Conservation (phyloP, 2,797 vertebrate genomes). For the Acanthurus leucopareius region DNA sequence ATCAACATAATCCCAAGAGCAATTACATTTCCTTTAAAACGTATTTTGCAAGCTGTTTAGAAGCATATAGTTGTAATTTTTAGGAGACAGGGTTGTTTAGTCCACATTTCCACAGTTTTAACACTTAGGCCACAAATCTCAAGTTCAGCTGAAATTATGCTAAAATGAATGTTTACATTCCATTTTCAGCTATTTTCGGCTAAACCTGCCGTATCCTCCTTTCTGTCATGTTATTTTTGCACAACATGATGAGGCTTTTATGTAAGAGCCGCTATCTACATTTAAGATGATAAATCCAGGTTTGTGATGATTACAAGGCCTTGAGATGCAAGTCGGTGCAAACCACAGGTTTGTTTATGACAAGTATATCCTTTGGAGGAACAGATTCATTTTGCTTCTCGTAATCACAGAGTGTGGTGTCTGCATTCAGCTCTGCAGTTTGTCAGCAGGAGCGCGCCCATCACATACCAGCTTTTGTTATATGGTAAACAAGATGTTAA, state of each 20-base stretch:
- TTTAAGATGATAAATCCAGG: conserved; percentile 79
- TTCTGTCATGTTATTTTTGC: conserved; percentile 29
- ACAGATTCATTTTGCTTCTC: conserved; percentile 58
- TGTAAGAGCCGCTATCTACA: conserved; percentile 59
- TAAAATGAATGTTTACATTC: conserved; percentile 65
- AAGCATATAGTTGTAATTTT: conserved; percentile 30
- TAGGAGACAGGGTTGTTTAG: conserved; percentile 5
- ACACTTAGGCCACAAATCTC: conserved; percentile 47
- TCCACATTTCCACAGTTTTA: conserved; percentile 32
- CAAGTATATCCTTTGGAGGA: conserved; percentile 46
- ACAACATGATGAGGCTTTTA: conserved; percentile 34
- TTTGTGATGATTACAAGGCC: conserved; percentile 67
- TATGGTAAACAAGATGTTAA: conserved; percentile 23
- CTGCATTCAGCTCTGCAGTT: conserved; percentile 35
- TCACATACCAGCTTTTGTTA: conserved; percentile 10
- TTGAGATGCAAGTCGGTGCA: conserved; percentile 61
- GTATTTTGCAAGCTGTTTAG: conserved; percentile 31
- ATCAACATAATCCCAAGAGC: conserved; percentile 29
- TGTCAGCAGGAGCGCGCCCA: conserved; percentile 36
- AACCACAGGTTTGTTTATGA: conserved; percentile 71
- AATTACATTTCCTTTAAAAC: conserved; percentile 48
- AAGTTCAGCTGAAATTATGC: conserved; percentile 23
- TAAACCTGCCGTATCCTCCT: conserved; percentile 40
- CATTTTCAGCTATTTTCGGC: conserved; percentile 49
- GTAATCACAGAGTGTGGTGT: conserved; percentile 54